A percentile compares a stretch with the other conserved stretches of the same genome.
phyloP scores from a whole-genome alignment of 2,797 vertebrate genomes.

The Anas flavirostris region DNA sequence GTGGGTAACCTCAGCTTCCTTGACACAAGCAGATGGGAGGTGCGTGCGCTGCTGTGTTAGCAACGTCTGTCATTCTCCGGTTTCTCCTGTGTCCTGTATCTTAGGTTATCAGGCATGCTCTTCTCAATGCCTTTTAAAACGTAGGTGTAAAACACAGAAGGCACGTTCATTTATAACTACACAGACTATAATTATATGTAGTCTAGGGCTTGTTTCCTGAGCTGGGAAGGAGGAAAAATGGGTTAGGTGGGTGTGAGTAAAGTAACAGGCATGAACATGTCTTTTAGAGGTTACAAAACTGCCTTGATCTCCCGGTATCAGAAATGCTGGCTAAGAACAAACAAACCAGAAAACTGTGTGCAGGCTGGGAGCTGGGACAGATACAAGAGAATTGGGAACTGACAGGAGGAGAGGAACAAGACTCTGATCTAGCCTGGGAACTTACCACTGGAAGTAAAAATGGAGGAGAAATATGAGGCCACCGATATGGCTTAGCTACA shows the following conservation, averaged over 20 bases:
- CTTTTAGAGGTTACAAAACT: constrained; percentile 58
- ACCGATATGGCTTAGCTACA: not conserved
- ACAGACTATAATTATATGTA: constrained; percentile 61
- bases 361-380: not conserved
- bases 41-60: constrained; percentile 33
- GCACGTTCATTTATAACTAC: constrained; percentile 60
- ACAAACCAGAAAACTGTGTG: not conserved
- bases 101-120: constrained; percentile 34
- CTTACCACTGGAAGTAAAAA: not conserved
- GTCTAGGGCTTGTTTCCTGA: constrained; percentile 61
- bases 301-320: constrained; percentile 7
- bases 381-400: constrained; percentile 2
- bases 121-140: constrained; percentile 41
- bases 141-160: constrained; percentile 58
- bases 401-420: constrained; percentile 35
- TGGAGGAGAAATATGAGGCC: constrained; percentile 12
- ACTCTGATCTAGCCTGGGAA: not conserved
- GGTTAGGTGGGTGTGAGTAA: constrained; percentile 63
- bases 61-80: not conserved
- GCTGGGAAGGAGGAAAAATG: constrained; percentile 48
- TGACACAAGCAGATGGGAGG: constrained; percentile 41
- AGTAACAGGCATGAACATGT: constrained; percentile 32
- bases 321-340: constrained; percentile 33
- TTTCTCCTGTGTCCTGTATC: constrained; percentile 22
- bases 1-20: constrained; percentile 1